A percentile compares a stretch with the other conserved stretches of the same genome.
These are phyloP conservation scores for Aselliscus stoliczkanus DNA, from an alignment of 2,797 vertebrate genomes.

Conservation along the genomic window DNA sequence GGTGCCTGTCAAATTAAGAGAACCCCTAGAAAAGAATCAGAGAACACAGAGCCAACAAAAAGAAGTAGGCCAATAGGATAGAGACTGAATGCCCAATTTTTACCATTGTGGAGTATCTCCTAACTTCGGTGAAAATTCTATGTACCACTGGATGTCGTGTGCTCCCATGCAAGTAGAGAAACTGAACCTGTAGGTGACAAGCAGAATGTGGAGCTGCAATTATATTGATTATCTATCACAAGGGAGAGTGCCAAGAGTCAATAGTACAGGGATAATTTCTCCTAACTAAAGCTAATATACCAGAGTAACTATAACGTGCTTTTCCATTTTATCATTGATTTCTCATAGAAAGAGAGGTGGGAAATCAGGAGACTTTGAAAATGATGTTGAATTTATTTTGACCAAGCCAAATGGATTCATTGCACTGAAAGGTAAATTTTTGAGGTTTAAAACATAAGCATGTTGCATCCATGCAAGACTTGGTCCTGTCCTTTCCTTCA, in stretches of 20 bases:
- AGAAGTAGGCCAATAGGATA: neutral
- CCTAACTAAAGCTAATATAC: neutral
- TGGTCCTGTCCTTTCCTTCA: neutral
- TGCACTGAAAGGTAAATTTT: neutral
- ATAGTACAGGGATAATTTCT: neutral
- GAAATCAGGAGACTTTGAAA: neutral
- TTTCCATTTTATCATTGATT: neutral
- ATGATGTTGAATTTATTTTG: neutral
- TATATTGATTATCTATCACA: neutral
- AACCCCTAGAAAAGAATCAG: neutral
- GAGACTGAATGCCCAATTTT: neutral
- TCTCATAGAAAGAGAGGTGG: neutral
- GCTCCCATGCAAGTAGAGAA: neutral
- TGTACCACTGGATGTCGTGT: neutral
- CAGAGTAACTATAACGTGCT: neutral
- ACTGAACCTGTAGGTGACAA: neutral
- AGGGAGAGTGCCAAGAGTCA: neutral
- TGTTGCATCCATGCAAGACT: neutral
- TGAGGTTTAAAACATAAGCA: neutral
- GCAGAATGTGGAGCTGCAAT: neutral
- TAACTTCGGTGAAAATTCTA: neutral
- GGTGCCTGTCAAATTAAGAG: neutral
- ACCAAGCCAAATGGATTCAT: neutral
- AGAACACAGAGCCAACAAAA: slow-evolving; percentile 24
- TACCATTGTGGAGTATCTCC: neutral